A percentile compares a stretch with the other conserved stretches of the same genome.
Conservation (phyloP, 2,113 vertebrate species). For the Engraulis encrasicolus region DNA sequence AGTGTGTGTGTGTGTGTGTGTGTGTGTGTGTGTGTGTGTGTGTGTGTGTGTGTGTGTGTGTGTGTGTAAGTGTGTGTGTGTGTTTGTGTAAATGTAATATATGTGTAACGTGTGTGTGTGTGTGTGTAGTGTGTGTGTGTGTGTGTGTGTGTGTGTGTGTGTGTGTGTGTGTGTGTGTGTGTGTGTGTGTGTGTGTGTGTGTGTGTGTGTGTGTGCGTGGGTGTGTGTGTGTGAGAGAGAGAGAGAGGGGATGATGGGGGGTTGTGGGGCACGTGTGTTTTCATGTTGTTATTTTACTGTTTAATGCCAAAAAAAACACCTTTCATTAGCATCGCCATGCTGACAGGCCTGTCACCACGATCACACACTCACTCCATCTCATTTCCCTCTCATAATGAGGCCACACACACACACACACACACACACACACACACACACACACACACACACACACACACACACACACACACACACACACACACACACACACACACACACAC, state of each 20-base stretch:
- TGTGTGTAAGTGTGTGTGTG: too few relatives aligned
- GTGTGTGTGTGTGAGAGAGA: too few relatives aligned
- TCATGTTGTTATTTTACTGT: conserved; percentile 64
- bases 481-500: conserved; percentile 13
- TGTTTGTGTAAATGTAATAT: too few relatives aligned
- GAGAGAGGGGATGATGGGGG: too few relatives aligned
- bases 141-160: too few relatives aligned
- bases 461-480: background rate
- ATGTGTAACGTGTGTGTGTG: too few relatives aligned
- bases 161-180: background rate
- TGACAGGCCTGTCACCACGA: conserved; percentile 63
- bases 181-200: background rate
- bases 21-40: too few relatives aligned
- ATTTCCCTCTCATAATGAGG: conserved; percentile 92
- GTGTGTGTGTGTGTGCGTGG: too few relatives aligned
- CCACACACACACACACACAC: conserved; percentile 37
- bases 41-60: too few relatives aligned
- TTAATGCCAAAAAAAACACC: conserved; percentile 58
- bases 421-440: conserved; percentile 10
- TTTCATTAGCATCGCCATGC: conserved; percentile 70
- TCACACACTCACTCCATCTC: background rate
- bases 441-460: too few relatives aligned
- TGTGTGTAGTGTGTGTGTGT: too few relatives aligned
- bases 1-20: too few relatives aligned
- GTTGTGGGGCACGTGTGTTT: background rate